Evolutionary conservation across 2,888 invertebrate genomes (phyloP).

Genomic region (Platycheirus albimanus): DNA sequence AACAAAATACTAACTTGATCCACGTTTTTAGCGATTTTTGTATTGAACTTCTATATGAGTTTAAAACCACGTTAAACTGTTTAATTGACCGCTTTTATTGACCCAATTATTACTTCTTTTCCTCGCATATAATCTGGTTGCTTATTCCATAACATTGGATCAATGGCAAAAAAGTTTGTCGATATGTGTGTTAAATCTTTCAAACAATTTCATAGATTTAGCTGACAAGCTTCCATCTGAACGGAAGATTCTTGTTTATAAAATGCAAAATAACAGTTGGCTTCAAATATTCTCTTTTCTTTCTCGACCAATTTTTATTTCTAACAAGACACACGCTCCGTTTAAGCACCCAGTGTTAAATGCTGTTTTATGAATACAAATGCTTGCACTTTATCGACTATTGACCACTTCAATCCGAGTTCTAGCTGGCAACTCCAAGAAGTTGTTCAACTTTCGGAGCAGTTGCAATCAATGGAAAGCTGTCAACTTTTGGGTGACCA

Average conservation of each 20-base stretch:
- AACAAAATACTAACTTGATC: constrained; percentile 7
- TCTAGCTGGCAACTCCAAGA: constrained; percentile 28
- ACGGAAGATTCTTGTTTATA: background rate
- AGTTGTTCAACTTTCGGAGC: constrained; percentile 21
- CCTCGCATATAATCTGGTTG: constrained; percentile 41
- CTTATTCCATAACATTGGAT: constrained; percentile 17
- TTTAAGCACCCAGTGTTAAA: constrained; percentile 25
- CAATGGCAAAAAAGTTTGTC: constrained; percentile 6
- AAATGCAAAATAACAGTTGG: constrained; percentile 9
- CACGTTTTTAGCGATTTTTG: constrained; percentile 17
- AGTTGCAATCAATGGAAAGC: constrained; percentile 26
- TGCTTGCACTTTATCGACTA: constrained; percentile 20
- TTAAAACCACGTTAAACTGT: constrained; percentile 50
- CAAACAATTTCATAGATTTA: constrained; percentile 20
- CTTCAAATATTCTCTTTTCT: constrained; percentile 26
- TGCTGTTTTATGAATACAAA: constrained; percentile 26
- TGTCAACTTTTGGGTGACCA: constrained; percentile 27
- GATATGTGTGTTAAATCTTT: constrained; percentile 14
- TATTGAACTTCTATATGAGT: constrained; percentile 41
- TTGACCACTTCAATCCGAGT: constrained; percentile 20
- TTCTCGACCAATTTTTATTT: constrained; percentile 10
- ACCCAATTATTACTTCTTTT: constrained; percentile 44
- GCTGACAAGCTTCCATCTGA: background rate
- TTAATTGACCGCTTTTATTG: constrained; percentile 54
- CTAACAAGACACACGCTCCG: constrained; percentile 9